Evolutionary conservation across 2,797 vertebrate species (phyloP).

Genomic region (Dicrostonyx torquatus): DNA sequence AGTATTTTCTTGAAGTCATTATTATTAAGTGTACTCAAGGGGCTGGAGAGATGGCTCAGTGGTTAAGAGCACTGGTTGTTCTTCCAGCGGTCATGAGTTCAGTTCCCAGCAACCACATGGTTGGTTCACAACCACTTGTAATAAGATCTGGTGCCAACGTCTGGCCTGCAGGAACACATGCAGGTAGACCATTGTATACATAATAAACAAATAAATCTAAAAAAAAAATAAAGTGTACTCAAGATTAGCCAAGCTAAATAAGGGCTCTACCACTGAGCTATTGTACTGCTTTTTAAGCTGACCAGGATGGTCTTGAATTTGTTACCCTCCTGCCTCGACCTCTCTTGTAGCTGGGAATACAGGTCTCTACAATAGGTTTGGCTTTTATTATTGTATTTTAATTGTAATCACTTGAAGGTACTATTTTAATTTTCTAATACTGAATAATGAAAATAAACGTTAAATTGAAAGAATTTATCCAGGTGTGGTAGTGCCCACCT

Average conservation of each 20-base stretch:
- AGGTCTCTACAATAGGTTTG: not conserved
- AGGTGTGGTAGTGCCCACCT: not conserved
- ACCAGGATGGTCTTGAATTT: not conserved
- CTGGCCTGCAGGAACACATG: no score
- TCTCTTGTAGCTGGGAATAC: not conserved
- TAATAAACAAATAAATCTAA: no score
- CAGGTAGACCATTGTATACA: no score
- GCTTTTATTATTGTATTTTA: constrained; percentile 3
- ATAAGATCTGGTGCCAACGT: no score
- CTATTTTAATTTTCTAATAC: not conserved
- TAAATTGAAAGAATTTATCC: not conserved
- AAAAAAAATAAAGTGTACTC: not conserved
- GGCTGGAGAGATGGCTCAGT: no score
- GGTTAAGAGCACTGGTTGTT: no score
- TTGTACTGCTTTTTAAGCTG: not conserved
- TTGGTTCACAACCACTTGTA: no score
- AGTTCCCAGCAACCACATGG: no score
- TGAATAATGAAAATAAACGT: constrained; percentile 30
- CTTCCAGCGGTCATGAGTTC: no score
- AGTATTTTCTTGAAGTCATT: constrained; percentile 39
- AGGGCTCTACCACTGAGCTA: not conserved
- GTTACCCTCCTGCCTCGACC: not conserved
- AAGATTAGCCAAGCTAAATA: not conserved
- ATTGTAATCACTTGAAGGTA: not conserved
- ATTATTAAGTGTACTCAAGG: not conserved